Percentiles rank a stretch among this genome's conserved stretches.
Conservation (phyloP, 2,888 invertebrate genomes). For the Acrobasis suavella region DNA sequence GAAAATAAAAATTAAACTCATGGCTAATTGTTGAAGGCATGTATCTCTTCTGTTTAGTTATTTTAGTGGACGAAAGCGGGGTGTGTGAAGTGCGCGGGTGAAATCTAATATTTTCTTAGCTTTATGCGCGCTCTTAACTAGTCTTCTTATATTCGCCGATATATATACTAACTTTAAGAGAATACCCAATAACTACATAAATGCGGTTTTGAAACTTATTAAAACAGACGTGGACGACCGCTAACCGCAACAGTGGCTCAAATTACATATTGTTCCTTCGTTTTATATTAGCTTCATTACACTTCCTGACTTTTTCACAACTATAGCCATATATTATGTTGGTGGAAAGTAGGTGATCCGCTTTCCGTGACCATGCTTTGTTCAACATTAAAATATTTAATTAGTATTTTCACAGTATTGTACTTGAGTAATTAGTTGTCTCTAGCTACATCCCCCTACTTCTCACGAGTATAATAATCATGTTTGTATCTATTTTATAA, state of each 20-base stretch:
- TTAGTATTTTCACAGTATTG: not conserved
- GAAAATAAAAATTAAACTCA: too few relatives aligned
- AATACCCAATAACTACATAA: constrained; percentile 3
- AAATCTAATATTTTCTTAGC: too few relatives aligned
- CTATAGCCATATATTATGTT: not conserved
- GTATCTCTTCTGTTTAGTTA: too few relatives aligned
- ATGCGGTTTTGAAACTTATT: constrained; percentile 10
- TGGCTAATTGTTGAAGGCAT: too few relatives aligned
- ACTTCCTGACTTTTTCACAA: constrained; percentile 5
- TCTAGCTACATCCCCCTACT: too few relatives aligned
- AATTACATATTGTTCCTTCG: constrained; percentile 17
- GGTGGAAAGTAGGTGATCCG: constrained; percentile 12
- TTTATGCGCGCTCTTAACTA: too few relatives aligned
- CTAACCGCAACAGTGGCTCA: constrained; percentile 6
- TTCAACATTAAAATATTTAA: not conserved
- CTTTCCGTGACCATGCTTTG: constrained; percentile 9
- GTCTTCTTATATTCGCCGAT: not conserved
- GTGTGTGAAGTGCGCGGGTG: too few relatives aligned
- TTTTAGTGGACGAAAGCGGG: too few relatives aligned
- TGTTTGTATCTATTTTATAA: too few relatives aligned
- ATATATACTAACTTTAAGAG: not conserved
- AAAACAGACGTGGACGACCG: constrained; percentile 8
- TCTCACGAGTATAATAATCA: too few relatives aligned
- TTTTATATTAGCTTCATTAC: constrained; percentile 11
- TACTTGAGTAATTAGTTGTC: not conserved